Percentiles rank a stretch among this genome's conserved stretches.
Evolutionary conservation across 2,797 vertebrate species (phyloP).

Genomic region (Gallinago stenura): DNA sequence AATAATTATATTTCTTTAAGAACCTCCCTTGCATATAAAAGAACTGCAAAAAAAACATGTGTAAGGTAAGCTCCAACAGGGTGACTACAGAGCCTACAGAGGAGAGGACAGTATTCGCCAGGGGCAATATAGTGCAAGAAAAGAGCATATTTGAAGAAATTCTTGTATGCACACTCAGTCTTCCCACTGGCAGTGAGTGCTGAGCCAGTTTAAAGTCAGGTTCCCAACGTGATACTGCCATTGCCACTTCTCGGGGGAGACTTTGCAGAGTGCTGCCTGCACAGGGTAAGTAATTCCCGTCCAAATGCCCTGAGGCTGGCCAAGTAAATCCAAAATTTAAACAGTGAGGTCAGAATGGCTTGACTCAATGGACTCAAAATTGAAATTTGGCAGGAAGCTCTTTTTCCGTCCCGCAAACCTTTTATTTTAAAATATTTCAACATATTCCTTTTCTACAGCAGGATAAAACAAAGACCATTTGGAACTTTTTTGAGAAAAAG

Average conservation of each 20-base stretch:
- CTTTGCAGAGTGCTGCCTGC: background rate
- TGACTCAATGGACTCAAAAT: background rate
- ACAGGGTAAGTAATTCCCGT: background rate
- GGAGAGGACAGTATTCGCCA: background rate
- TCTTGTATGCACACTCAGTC: background rate
- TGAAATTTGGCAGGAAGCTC: background rate
- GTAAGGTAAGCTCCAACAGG: background rate
- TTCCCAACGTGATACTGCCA: background rate
- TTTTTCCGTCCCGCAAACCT: background rate
- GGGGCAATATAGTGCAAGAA: background rate
- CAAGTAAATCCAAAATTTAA: background rate
- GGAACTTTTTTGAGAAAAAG: background rate
- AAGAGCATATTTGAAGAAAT: background rate
- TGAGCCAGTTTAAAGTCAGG: background rate
- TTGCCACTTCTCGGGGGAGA: background rate
- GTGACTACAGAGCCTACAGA: too few relatives aligned
- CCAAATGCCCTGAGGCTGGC: background rate
- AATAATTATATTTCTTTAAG: background rate
- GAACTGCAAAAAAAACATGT: background rate
- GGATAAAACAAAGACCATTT: background rate
- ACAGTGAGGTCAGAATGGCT: background rate
- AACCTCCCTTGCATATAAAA: background rate
- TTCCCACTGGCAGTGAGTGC: fast-evolving
- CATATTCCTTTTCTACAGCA: background rate
- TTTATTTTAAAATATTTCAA: constrained; percentile 9